Conservation (phyloP, 2,888 invertebrate genomes). For the Serrognathus titanus region DNA sequence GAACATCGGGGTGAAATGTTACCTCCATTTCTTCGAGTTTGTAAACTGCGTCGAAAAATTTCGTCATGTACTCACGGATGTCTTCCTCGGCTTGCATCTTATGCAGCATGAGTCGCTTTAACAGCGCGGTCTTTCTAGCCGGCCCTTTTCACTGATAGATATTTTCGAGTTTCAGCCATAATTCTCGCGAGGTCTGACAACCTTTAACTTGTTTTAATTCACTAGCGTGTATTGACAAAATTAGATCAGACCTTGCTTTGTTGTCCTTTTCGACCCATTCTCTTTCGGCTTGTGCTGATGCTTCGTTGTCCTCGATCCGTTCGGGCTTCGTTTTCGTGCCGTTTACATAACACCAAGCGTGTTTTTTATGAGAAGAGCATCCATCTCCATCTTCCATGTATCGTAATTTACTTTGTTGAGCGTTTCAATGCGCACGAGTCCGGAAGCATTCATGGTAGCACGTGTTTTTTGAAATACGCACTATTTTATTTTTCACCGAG, state of each 20-base stretch:
- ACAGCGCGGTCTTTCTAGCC: slow-evolving; percentile 39
- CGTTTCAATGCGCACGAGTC: no score
- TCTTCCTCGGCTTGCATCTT: slow-evolving; percentile 8
- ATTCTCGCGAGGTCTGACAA: slow-evolving; percentile 32
- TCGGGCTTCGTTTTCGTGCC: neutral
- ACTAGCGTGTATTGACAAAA: slow-evolving; percentile 21
- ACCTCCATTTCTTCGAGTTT: slow-evolving; percentile 37
- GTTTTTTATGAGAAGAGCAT: slow-evolving; percentile 22
- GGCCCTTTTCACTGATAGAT: slow-evolving; percentile 37
- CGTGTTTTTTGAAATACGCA: no score
- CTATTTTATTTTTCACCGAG: no score
- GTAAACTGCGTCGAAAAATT: slow-evolving; percentile 40
- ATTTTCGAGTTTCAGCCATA: slow-evolving; percentile 39
- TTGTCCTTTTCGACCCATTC: neutral
- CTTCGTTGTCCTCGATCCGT: neutral
- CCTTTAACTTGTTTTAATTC: slow-evolving; percentile 25
- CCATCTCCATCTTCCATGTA: slow-evolving; percentile 21
- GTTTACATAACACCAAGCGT: slow-evolving; percentile 15
- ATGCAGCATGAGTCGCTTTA: slow-evolving; percentile 38
- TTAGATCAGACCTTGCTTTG: slow-evolving; percentile 20
- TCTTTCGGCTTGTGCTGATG: neutral
- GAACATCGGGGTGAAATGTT: slow-evolving; percentile 20
- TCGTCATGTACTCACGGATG: slow-evolving; percentile 29
- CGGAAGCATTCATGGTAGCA: no score
- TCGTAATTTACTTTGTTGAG: slow-evolving; percentile 4